Percentiles rank a stretch among this genome's conserved stretches.
Conservation (phyloP, 2,888 invertebrate species). For the Oithona nana region DNA sequence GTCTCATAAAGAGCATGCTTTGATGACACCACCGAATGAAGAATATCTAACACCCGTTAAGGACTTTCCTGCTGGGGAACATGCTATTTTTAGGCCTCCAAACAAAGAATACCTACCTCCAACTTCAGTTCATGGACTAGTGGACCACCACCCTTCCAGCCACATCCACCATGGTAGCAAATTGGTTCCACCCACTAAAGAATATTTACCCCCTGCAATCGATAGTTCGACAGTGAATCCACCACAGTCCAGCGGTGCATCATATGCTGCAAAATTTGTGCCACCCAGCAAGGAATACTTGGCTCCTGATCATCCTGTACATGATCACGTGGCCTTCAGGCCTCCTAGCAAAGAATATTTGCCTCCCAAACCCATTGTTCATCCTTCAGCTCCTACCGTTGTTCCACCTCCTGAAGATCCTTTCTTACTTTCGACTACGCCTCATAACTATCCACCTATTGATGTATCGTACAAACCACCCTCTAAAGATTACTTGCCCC, state of each 20-base stretch:
- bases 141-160: too few relatives aligned
- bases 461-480: not conserved
- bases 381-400: too few relatives aligned
- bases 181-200: too few relatives aligned
- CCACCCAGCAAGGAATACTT: not conserved
- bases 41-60: not conserved
- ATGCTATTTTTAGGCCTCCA: not conserved
- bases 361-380: too few relatives aligned
- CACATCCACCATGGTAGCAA: too few relatives aligned
- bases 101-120: conserved; percentile 3
- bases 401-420: not conserved
- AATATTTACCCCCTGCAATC: too few relatives aligned
- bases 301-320: not conserved
- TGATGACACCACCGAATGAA: not conserved
- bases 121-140: not conserved
- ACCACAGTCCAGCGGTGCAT: too few relatives aligned
- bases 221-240: too few relatives aligned
- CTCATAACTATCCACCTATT: too few relatives aligned
- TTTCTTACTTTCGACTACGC: not conserved
- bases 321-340: not conserved
- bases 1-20: not conserved
- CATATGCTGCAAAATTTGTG: too few relatives aligned
- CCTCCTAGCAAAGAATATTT: conserved; percentile 3
- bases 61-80: not conserved
- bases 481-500: not conserved